Percentiles rank a stretch among this genome's conserved stretches.
These are phyloP conservation scores for Drosophila flavopinicola DNA, from an alignment of 2,888 invertebrate genomes.

Conservation along the genomic window DNA sequence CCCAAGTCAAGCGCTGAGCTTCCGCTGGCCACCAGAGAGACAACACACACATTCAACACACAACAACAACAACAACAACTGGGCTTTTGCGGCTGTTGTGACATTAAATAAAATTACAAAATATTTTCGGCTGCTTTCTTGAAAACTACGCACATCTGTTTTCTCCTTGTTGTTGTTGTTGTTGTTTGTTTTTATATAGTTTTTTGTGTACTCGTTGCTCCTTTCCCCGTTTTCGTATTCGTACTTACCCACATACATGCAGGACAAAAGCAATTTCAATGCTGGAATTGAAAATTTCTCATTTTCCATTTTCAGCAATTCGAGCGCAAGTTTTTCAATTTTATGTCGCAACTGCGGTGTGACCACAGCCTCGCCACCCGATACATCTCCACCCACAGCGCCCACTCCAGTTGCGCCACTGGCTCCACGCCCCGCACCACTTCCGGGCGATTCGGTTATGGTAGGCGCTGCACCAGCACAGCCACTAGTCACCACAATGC, in stretches of 20 bases:
- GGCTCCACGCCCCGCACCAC: slow-evolving; percentile 26
- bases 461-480: slow-evolving; percentile 21
- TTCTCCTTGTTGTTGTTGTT: too few species aligned
- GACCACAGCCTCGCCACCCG: slow-evolving; percentile 77
- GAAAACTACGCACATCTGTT: slow-evolving; percentile 29
- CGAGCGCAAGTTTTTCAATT: slow-evolving; percentile 88
- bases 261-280: slow-evolving; percentile 90
- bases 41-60: background rate
- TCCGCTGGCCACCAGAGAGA: background rate
- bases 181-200: slow-evolving; percentile 20
- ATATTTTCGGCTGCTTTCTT: slow-evolving; percentile 44
- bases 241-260: slow-evolving; percentile 90
- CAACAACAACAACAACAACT: slow-evolving; percentile 5
- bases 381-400: slow-evolving; percentile 4
- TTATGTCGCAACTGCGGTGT: slow-evolving; percentile 87
- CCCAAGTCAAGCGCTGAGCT: background rate
- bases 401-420: slow-evolving; percentile 6
- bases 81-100: slow-evolving; percentile 20
- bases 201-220: slow-evolving; percentile 1
- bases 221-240: slow-evolving; percentile 6
- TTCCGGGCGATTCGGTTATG: slow-evolving; percentile 26
- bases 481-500: slow-evolving; percentile 86
- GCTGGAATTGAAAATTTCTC: slow-evolving; percentile 89
- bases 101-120: slow-evolving; percentile 68
- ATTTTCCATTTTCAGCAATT: slow-evolving; percentile 88